Base-by-base conservation (phyloP, 1,140 invertebrate genomes). In the Listronotus oregonensis region DNA sequence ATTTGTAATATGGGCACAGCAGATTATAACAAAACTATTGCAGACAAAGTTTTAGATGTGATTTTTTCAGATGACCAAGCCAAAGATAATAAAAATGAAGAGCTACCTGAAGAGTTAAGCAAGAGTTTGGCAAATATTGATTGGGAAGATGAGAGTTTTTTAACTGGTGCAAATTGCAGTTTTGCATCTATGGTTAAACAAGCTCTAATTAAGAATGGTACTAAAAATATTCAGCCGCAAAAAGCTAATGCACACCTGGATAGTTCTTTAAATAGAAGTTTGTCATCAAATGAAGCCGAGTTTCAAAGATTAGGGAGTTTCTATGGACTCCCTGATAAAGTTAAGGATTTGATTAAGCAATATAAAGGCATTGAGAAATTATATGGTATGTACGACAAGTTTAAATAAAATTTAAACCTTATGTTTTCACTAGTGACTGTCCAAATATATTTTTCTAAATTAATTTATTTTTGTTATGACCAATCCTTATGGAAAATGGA, bases 311-410 rank as follows among this genome's bases (percentile, higher is more conserved):
- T 79, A 21, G 83, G 82, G 3, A 67, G 80, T 27, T 94, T 92
- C 79, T 93, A 89, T 83, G 90, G 89, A 0, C 79, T 94, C 12
- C 87, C 91, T 1, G 73, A 79, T 0, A 82, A 77, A 75, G 86
- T 91, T 0, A 83, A 87, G 73, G 72, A 84, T 6, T 75, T 93
- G 49, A 82, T 93, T 44, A 78, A 85, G 52, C 76, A 84, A 57
- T 82, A 86, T 64, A 89, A 89, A 72, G 87, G 88, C 42, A 92
- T 94, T 42, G 75, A 82, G 37, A 80, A 84, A 63, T 75, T 91
- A 27, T 91, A 91, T 82, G 81, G 87, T 88, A 78, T 78, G 79
- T 69, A 27, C 5, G 21, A 27, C 5, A 27, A 27, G 21, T 27
- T 27, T 27, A 5, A 3, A 27, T 27, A 27, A 27, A 5, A 5